Percentiles rank a stretch among this genome's conserved stretches.
Conservation (phyloP, 1,140 invertebrate species). For the Condylostylus longicornis region DNA sequence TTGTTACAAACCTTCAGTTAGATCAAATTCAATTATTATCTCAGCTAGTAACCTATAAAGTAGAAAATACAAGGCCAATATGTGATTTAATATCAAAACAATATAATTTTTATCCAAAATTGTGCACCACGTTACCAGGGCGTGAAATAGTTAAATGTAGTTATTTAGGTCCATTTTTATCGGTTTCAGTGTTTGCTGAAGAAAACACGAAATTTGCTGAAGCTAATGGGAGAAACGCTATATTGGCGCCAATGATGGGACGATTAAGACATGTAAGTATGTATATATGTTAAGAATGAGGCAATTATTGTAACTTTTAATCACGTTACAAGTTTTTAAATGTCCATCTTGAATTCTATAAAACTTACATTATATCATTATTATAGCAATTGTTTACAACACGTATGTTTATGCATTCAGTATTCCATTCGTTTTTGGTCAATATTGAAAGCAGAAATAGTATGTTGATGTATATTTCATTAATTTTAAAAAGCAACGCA, state of each 20-base stretch:
- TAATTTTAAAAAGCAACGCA: conserved; percentile 63
- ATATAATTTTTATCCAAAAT: conserved; percentile 58
- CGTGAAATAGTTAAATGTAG: conserved; percentile 70
- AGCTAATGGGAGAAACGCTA: conserved; percentile 40
- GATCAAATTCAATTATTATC: conserved; percentile 47
- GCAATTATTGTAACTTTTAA: neutral
- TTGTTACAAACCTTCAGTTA: conserved; percentile 54
- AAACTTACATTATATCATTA: neutral
- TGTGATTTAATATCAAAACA: conserved; percentile 61
- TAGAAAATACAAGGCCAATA: conserved; percentile 49
- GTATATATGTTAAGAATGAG: neutral
- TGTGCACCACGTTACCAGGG: conserved; percentile 52
- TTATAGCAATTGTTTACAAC: conserved; percentile 49
- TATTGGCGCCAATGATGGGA: conserved; percentile 24
- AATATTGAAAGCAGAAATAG: conserved; percentile 57
- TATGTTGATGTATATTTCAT: conserved; percentile 62
- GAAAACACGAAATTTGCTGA: conserved; percentile 70
- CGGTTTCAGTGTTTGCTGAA: conserved; percentile 80
- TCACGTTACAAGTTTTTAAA: neutral
- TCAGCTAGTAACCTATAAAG: conserved; percentile 54
- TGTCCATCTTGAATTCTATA: too few relatives aligned
- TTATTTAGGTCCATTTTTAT: conserved; percentile 79
- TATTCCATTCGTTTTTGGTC: conserved; percentile 70
- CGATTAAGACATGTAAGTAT: conserved; percentile 24
- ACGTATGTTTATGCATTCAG: conserved; percentile 56